Evolutionary conservation across 2,113 vertebrate genomes (phyloP), one percentile per base, ranked within the genome.

Genomic region (Ophiodon elongatus): DNA sequence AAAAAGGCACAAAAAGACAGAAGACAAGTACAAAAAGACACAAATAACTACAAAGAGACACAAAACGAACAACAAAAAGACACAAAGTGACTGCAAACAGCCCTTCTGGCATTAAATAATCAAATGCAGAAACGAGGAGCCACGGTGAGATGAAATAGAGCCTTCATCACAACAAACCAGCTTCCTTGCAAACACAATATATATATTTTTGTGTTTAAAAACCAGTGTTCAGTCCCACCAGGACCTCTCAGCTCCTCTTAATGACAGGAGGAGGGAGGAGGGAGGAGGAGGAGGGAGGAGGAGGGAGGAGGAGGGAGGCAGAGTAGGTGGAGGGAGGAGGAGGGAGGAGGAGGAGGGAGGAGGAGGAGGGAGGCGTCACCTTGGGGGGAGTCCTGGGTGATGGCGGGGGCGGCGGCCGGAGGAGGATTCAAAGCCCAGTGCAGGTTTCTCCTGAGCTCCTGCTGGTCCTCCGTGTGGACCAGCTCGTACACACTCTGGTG

Each of bases 401-500:
- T 25, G 50, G 62, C 69, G 2, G 89, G 17, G 1, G 80, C 17
- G 17, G 7, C 0, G 1, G 70, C 19, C 25, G 80, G 27, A 21
- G 90, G 88, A 0, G 94, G 94, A 68, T 95, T 94, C 65, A 96
- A 76, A 6, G 95, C 95, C 96, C 96, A 97, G 92, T 93, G 95
- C 59, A 97, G 79, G 88, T 96, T 96, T 29, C 90, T 93, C 57
- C 94, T 93, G 80, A 97, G 96, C 59, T 96, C 96, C 25, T 94
- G 93, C 76, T 97, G 96, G 88, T 97, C 96, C 79, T 97, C 96
- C 0, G 92, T 94, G 72, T 97, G 96, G 82, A 97, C 96, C 77
- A 97, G 92, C 74, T 97, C 95, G 4, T 96, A 97, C 57, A 96
- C 80, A 0, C 96, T 96, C 94, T 97, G 97, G 90, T 97, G 96